Base-by-base conservation (phyloP, 1,140 invertebrate species). In the Pristionchus pacificus region DNA sequence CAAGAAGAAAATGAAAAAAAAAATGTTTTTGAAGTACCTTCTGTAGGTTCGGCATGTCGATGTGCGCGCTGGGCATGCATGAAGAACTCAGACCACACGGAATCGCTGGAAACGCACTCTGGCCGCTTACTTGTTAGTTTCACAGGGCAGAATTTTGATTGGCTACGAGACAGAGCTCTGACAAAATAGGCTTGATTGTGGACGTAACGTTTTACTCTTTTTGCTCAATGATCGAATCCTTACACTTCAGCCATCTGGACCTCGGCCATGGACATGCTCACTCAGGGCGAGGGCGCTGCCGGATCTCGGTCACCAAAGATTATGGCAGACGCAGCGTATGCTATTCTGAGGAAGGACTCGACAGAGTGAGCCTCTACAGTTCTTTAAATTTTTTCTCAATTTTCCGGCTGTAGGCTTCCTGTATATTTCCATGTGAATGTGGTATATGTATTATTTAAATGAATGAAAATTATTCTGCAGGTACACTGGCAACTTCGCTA, bases 231-330 rank as follows among this genome's bases (percentile, higher is more conserved):
- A 6, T 19, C 6, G 38, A 19, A 49, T 49, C 6, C 6, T 49
- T 49, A 49, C 6, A 13, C n/a, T 61, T 38, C 80, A 91, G 93
- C 91, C 6, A 97, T 98, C 81, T 89, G 90, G 70, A 98, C 95
- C 0, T 94, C 95, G 30, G 96, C 96, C 1, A 93, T 97, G 85
- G 91, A 95, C 82, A 97, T 98, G 94, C 84, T 98, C 61, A 89
- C 88, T 0, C 91, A 91, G 1, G 38, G 38, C 6, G 85, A 88
- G 1, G 88, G 89, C 1, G 88, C 88, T 0, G 81, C 77, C 1
- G 81, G 84, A 77, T 32, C 75, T 74, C 19, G 85, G 80, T 32
- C 78, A 75, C 86, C 19, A 0, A 93, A 96, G 70, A 97, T 99
- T 75, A 90, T 98, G 85, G 90, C 92, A 25, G 87, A 84, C 72